A percentile compares a stretch with the other conserved stretches of the same genome.
Evolutionary conservation across 2,797 vertebrate genomes (phyloP).

Genomic region (Danio choprae): DNA sequence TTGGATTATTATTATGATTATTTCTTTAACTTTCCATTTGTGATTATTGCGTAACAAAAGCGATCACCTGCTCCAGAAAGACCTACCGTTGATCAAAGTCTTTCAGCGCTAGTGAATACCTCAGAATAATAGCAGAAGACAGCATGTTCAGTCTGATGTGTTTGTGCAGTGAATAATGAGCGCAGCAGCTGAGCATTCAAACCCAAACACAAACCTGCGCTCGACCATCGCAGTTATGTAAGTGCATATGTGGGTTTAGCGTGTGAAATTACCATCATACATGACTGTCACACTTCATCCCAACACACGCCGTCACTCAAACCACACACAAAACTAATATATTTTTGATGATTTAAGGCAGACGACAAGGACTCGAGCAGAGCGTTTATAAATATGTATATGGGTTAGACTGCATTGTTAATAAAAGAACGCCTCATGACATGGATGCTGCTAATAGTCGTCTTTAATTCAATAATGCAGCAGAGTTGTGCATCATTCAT

Average conservation of each 20-base stretch:
- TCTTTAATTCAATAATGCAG: slow-evolving; percentile 45
- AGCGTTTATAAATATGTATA: no score
- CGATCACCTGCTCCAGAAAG: no score
- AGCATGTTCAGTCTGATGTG: no score
- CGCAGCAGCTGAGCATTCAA: not conserved
- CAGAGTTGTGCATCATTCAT: slow-evolving; percentile 42
- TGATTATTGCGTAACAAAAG: no score
- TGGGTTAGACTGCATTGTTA: no score
- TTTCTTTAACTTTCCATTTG: no score
- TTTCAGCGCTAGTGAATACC: no score
- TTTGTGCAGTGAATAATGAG: slow-evolving; percentile 3
- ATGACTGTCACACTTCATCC: slow-evolving; percentile 30
- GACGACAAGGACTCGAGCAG: not conserved
- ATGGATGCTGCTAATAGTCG: slow-evolving; percentile 14
- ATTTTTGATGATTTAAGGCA: not conserved
- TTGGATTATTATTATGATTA: no score
- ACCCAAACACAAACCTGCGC: not conserved
- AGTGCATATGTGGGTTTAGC: slow-evolving; percentile 9
- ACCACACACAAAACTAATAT: not conserved
- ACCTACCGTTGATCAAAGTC: no score
- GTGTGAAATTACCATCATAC: slow-evolving; percentile 36
- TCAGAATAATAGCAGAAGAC: no score
- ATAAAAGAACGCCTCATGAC: not conserved
- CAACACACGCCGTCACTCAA: slow-evolving; percentile 19
- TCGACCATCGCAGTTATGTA: slow-evolving; percentile 6